phyloP scores from a whole-genome alignment of 2,113 vertebrate genomes.

The Guaruba guarouba region DNA sequence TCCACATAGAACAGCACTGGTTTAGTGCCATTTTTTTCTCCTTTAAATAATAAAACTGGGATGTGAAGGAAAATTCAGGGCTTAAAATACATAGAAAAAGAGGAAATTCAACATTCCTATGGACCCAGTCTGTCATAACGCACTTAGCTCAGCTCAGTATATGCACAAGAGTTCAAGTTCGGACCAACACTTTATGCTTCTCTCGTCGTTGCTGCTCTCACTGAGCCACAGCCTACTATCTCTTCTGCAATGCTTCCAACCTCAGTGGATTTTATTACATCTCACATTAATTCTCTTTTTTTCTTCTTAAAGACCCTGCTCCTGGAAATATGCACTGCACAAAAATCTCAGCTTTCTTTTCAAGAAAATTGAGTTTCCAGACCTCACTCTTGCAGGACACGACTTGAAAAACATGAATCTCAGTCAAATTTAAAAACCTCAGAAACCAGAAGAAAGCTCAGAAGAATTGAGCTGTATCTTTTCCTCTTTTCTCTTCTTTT shows the following conservation, averaged over 20 bases:
- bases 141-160: neutral
- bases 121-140: neutral
- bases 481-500: accelerated
- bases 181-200: neutral
- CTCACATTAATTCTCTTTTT: neutral
- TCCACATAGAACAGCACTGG: neutral
- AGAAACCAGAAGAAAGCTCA: conserved; percentile 5
- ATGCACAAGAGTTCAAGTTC: neutral
- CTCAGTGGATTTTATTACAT: neutral
- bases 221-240: neutral
- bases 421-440: neutral
- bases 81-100: neutral
- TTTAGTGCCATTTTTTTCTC: neutral
- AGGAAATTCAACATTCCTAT: neutral
- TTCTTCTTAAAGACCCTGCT: neutral
- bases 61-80: neutral
- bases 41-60: neutral
- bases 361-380: conserved; percentile 48
- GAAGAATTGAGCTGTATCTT: neutral
- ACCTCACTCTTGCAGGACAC: neutral
- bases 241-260: neutral
- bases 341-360: conserved; percentile 2
- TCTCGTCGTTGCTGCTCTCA: neutral
- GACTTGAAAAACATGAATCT: conserved; percentile 19
- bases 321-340: neutral